Conservation (phyloP, 1,140 invertebrate species). For the Rhopalosiphum padi region DNA sequence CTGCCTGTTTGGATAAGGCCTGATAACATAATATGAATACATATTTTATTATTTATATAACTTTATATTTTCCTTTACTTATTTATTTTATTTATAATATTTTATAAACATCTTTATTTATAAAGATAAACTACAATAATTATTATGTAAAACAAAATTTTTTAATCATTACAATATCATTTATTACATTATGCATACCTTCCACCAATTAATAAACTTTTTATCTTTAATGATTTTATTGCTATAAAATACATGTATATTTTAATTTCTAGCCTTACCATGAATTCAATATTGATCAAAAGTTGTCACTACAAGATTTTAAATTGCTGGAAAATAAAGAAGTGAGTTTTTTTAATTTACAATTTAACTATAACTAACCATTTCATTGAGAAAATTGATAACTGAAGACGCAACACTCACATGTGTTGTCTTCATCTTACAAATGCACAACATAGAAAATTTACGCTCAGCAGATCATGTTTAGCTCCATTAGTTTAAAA, state of each 20-base stretch:
- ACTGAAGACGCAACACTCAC: too few relatives aligned
- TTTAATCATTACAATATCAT: background rate
- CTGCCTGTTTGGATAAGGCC: too few relatives aligned
- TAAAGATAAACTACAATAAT: background rate
- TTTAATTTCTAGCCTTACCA: background rate
- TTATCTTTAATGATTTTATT: background rate
- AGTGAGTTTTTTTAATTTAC: slow-evolving; percentile 3
- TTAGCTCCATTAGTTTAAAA: too few relatives aligned
- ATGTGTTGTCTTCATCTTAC: too few relatives aligned
- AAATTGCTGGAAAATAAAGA: slow-evolving; percentile 28
- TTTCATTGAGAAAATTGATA: background rate
- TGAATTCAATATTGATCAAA: background rate
- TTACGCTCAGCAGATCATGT: too few relatives aligned
- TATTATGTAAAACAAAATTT: background rate
- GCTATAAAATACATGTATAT: background rate
- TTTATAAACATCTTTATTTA: too few relatives aligned
- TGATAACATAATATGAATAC: too few relatives aligned
- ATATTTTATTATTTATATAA: too few relatives aligned
- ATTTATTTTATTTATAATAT: too few relatives aligned
- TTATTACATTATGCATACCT: background rate
- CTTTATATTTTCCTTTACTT: too few relatives aligned
- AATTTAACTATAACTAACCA: background rate
- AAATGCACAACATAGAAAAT: too few relatives aligned
- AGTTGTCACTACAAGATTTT: slow-evolving; percentile 13
- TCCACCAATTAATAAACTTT: background rate